Evolutionary conservation across 2,797 vertebrate species (phyloP).

Genomic region (Loriculus beryllinus): DNA sequence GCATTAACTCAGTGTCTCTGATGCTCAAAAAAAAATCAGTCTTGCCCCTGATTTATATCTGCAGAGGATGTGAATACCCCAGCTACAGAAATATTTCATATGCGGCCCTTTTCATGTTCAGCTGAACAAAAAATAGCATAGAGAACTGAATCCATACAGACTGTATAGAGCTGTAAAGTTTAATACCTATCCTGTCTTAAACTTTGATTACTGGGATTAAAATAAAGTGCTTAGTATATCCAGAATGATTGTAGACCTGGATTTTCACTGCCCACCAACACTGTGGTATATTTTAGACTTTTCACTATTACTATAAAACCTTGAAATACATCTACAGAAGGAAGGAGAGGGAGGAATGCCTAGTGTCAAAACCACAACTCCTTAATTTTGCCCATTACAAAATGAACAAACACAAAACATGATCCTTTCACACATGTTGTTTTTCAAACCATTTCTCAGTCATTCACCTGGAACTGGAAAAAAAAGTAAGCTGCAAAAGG

Average conservation of each 20-base stretch:
- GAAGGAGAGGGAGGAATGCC: neutral
- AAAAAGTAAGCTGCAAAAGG: neutral
- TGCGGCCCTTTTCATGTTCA: conserved; percentile 5
- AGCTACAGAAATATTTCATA: neutral
- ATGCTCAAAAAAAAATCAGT: neutral
- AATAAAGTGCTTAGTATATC: conserved; percentile 57
- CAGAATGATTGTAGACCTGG: neutral
- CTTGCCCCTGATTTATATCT: neutral
- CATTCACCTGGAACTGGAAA: neutral
- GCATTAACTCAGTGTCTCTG: neutral
- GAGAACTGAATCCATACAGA: neutral
- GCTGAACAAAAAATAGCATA: neutral
- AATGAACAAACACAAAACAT: neutral
- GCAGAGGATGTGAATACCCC: neutral
- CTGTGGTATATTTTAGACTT: neutral
- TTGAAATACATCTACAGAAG: neutral
- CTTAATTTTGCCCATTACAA: neutral
- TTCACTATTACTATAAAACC: neutral
- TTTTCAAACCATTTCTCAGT: neutral
- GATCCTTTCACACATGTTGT: neutral
- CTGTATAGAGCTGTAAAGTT: neutral
- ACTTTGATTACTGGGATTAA: neutral
- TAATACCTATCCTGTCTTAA: neutral
- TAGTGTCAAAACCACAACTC: neutral
- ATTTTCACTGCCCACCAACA: conserved; percentile 5